Conservation (phyloP, 2,888 invertebrate species). For the Stramonita haemastoma region DNA sequence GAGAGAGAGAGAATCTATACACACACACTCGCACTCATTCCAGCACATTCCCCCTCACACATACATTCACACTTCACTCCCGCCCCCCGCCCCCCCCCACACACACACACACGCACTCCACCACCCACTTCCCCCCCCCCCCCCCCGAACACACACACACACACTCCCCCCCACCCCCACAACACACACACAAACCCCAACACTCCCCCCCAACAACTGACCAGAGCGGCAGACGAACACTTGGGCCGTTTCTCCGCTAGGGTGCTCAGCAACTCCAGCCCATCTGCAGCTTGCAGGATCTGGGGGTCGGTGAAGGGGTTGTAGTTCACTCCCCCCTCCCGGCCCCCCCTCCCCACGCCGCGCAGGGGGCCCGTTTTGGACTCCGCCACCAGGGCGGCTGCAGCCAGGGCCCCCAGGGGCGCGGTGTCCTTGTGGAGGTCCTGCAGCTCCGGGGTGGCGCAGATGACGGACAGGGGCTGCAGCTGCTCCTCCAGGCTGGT, state of each 20-base stretch:
- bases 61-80: no score
- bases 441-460: conserved; percentile 31
- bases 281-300: conserved; percentile 68
- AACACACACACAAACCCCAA: no score
- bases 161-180: no score
- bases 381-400: conserved; percentile 30
- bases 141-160: no score
- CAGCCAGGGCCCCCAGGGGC: conserved; percentile 25
- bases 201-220: neutral
- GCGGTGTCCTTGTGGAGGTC: conserved; percentile 21
- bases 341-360: neutral
- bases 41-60: no score
- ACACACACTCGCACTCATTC: no score
- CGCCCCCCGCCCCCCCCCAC: no score
- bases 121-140: no score
- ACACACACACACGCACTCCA: no score
- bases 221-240: conserved; percentile 43
- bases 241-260: conserved; percentile 69
- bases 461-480: conserved; percentile 44
- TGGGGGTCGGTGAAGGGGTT: conserved; percentile 70
- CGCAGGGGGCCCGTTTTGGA: conserved; percentile 19
- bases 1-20: neutral
- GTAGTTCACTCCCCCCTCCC: conserved; percentile 43
- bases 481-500: conserved; percentile 21
- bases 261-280: conserved; percentile 70